Percentiles rank a stretch among this genome's conserved stretches.
Evolutionary conservation across 2,888 invertebrate species (phyloP).

Genomic region (Amphipyra tragopoginis): DNA sequence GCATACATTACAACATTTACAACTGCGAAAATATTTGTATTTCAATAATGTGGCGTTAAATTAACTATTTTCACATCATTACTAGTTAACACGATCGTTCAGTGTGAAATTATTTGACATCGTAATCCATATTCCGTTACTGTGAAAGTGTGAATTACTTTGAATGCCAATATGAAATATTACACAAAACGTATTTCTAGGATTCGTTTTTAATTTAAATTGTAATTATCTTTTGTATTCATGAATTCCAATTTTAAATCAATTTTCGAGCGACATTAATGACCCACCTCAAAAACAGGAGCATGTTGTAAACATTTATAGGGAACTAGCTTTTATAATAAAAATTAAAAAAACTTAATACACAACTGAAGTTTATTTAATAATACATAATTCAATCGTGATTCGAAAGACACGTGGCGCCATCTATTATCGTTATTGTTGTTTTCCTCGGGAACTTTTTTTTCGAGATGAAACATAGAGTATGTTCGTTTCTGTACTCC

Average conservation of each 20-base stretch:
- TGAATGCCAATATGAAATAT: constrained; percentile 3
- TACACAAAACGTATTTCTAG: background rate
- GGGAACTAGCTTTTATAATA: too few relatives aligned
- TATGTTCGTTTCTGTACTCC: too few relatives aligned
- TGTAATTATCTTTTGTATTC: too few relatives aligned
- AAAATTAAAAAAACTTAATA: too few relatives aligned
- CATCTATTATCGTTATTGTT: too few relatives aligned
- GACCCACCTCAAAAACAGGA: too few relatives aligned
- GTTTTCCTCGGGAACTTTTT: too few relatives aligned
- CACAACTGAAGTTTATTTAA: too few relatives aligned
- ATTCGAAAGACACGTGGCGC: too few relatives aligned
- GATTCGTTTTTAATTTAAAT: background rate
- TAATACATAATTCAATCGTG: too few relatives aligned
- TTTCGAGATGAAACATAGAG: too few relatives aligned
- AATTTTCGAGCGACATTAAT: background rate
- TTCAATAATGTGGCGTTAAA: constrained; percentile 44
- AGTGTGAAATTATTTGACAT: constrained; percentile 44
- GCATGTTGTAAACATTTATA: too few relatives aligned
- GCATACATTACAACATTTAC: constrained; percentile 28
- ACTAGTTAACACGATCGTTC: constrained; percentile 20
- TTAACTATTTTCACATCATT: constrained; percentile 50
- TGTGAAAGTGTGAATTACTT: constrained; percentile 3
- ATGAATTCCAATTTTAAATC: background rate
- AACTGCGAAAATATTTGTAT: constrained; percentile 10
- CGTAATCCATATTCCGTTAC: constrained; percentile 23